Percentiles rank a stretch among this genome's conserved stretches.
Evolutionary conservation across 1,140 invertebrate species (phyloP).

Genomic region (Penaeus chinensis): DNA sequence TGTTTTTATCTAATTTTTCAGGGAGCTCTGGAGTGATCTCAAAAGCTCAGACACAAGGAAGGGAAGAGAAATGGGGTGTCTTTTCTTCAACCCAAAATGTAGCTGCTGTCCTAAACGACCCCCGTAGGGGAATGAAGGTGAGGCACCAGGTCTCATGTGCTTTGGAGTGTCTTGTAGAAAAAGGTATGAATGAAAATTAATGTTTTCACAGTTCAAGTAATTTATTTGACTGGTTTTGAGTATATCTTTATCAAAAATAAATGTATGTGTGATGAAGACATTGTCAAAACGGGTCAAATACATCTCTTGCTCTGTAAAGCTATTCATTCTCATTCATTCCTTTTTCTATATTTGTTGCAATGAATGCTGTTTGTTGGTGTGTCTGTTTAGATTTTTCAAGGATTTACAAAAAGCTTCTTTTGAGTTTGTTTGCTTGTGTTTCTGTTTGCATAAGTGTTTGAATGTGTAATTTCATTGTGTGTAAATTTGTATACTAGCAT

Average conservation of each 20-base stretch:
- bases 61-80: slow-evolving; percentile 73
- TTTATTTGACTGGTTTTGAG: background rate
- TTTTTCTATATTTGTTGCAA: too few species aligned
- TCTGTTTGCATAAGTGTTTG: background rate
- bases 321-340: too few species aligned
- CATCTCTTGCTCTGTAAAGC: too few species aligned
- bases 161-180: background rate
- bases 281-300: too few species aligned
- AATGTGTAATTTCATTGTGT: background rate
- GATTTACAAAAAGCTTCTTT: too few species aligned
- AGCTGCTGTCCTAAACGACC: slow-evolving; percentile 96
- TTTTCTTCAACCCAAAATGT: slow-evolving; percentile 87
- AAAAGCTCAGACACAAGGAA: slow-evolving; percentile 3
- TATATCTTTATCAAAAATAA: background rate
- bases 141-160: slow-evolving; percentile 16
- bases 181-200: too few species aligned
- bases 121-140: slow-evolving; percentile 86
- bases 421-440: too few species aligned
- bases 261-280: too few species aligned
- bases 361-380: too few species aligned
- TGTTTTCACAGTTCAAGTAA: too few species aligned
- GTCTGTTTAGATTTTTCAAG: too few species aligned
- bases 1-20: background rate
- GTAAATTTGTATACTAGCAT: background rate
- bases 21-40: slow-evolving; percentile 51